Conservation (phyloP, 2,797 vertebrate species). For the Dallia pectoralis region DNA sequence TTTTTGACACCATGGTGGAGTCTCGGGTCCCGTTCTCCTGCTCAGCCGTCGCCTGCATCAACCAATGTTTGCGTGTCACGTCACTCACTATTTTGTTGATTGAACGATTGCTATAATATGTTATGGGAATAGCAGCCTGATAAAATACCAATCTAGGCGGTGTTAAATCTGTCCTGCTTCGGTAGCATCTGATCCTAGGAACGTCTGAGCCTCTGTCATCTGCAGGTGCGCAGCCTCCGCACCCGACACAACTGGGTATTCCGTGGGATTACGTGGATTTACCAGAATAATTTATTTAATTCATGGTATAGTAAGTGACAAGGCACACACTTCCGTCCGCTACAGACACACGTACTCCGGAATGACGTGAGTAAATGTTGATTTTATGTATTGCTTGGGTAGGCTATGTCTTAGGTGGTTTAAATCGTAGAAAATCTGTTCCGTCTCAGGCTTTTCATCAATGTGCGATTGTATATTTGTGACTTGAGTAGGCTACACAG, state of each 20-base stretch:
- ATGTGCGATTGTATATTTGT: not conserved
- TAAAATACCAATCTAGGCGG: too few relatives aligned
- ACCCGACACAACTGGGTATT: conserved; percentile 60
- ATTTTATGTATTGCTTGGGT: not conserved
- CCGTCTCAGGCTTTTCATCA: not conserved
- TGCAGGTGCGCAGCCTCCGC: conserved; percentile 67
- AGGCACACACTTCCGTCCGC: conserved; percentile 27
- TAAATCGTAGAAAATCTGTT: not conserved
- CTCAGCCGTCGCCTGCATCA: too few relatives aligned
- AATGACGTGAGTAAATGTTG: conserved; percentile 58
- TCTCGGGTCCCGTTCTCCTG: too few relatives aligned
- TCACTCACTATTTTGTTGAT: too few relatives aligned
- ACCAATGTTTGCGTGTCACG: too few relatives aligned
- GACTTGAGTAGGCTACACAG: not conserved
- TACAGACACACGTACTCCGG: conserved; percentile 10
- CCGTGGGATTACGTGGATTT: conserved; percentile 56
- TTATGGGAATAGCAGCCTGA: too few relatives aligned
- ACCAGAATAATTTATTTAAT: conserved; percentile 64
- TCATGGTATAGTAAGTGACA: conserved; percentile 46
- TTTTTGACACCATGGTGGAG: too few relatives aligned
- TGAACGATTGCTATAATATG: too few relatives aligned
- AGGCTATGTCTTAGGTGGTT: conserved; percentile 37
- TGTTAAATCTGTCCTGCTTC: too few relatives aligned
- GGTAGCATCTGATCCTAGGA: too few relatives aligned
- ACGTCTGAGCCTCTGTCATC: conserved; percentile 66